phyloP scores from a whole-genome alignment of 2,888 invertebrate species.

The Cephus spinipes region DNA sequence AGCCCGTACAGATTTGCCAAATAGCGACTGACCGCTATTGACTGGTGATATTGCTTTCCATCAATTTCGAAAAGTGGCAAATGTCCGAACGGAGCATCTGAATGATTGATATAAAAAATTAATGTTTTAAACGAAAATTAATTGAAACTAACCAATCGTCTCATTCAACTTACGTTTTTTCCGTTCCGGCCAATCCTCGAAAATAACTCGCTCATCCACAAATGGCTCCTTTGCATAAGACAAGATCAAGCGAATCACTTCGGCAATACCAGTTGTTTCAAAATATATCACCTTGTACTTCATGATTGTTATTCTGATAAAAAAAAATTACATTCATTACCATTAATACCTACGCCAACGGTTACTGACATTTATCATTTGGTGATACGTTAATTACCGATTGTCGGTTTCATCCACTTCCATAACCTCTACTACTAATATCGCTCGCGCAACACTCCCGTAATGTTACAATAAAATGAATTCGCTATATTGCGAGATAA shows the following conservation, averaged over 20 bases:
- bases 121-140: no score
- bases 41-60: constrained; percentile 18
- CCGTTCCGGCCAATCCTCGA: constrained; percentile 1
- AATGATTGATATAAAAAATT: no score
- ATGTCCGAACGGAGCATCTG: constrained; percentile 9
- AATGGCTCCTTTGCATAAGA: not conserved
- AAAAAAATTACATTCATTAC: no score
- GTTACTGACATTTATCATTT: no score
- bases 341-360: no score
- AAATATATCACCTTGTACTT: constrained; percentile 6
- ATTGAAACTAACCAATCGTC: not conserved
- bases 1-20: constrained; percentile 18
- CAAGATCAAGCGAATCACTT: constrained; percentile 3
- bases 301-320: no score
- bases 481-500: no score
- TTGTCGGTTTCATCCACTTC: no score
- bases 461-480: no score
- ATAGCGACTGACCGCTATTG: constrained; percentile 20
- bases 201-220: not conserved
- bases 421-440: no score
- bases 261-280: constrained; percentile 1
- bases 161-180: not conserved
- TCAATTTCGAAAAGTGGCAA: constrained; percentile 18
- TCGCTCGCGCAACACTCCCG: no score
- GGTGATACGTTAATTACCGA: no score